Evolutionary conservation across 1,140 invertebrate species (phyloP), one percentile per base, ranked within the genome.

Genomic region (Acromyrmex heyeri): DNA sequence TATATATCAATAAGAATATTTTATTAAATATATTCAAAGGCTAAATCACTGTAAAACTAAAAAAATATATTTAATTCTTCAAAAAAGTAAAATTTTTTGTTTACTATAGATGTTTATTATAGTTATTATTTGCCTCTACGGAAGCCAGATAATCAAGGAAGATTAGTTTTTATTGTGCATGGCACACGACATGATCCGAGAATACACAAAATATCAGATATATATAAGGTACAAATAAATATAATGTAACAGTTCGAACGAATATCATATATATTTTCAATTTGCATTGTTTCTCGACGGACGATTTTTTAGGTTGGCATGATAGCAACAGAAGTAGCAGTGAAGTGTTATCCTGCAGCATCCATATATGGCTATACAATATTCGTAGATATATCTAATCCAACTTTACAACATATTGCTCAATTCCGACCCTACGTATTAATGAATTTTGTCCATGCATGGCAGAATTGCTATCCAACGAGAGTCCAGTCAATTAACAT

Each of bases 321-420:
- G 89, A 96, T 97, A 96, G 92, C 96, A 53, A 76, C 96, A 50
- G 97, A 97, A 81, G 62, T 97, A 7, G 92, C 96, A 7, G 91
- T 50, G 3, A 69, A 18, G 3, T 48, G 48, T 69, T 44, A 44
- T 1, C 38, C 38, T 8, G 8, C n/a, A 69, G 14, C 21, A 50
- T 69, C 65, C 0, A 6, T 69, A 1, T 50, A 69, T 21, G 65
- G 65, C 8, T 69, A 1, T 7, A 1, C 2, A 24, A 2, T 48
- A 18, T 48, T 48, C 0, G 1, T 18, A 16, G 65, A 69, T 5
- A 0, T 27, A 6, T 1, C 10, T 2, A 12, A 16, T 69, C 3
- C 6, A 34, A 50, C 38, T 16, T 0, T 24, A 50, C 4, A 2
- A 1, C 65, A 69, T 2, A 16, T 69, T 27, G 0, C 12, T 48